A percentile compares a stretch with the other conserved stretches of the same genome.
Evolutionary conservation across 2,888 invertebrate species (phyloP).

Genomic region (Tetheella fluctuosa): DNA sequence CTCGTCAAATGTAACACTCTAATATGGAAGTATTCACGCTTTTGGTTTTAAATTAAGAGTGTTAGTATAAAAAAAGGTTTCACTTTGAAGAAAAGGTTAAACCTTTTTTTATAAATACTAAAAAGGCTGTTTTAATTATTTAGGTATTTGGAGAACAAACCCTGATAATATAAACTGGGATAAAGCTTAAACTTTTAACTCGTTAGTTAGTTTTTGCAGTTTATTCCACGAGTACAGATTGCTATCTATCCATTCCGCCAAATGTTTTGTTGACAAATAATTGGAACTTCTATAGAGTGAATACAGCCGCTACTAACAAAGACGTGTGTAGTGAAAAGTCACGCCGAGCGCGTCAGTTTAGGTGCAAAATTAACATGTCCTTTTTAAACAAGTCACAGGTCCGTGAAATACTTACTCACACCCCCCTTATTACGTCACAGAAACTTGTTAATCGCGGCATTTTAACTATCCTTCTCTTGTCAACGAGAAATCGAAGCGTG

Average conservation of each 20-base stretch:
- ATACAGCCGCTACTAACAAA: neutral
- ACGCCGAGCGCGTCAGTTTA: constrained; percentile 45
- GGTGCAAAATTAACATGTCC: constrained; percentile 46
- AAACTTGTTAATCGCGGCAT: constrained; percentile 64
- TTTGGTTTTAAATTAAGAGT: neutral
- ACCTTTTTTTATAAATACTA: too few species aligned
- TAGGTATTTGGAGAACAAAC: too few species aligned
- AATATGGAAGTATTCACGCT: neutral
- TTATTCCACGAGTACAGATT: too few species aligned
- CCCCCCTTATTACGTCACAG: constrained; percentile 47
- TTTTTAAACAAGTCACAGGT: constrained; percentile 50
- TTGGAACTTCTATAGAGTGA: neutral
- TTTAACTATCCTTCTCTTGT: constrained; percentile 52
- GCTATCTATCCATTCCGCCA: too few species aligned
- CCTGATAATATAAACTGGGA: too few species aligned
- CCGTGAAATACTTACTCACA: constrained; percentile 62
- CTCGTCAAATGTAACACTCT: constrained; percentile 11
- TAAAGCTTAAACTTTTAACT: too few species aligned
- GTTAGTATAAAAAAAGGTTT: neutral
- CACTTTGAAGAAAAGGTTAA: neutral
- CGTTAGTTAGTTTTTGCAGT: too few species aligned
- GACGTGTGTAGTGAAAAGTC: constrained; percentile 43
- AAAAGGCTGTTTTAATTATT: too few species aligned
- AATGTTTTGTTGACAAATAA: too few species aligned
- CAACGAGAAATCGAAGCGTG: constrained; percentile 61